Percentiles rank a stretch among this genome's conserved stretches.
Evolutionary conservation across 2,113 vertebrate species (phyloP).

Genomic region (Hippocampus zosterae): DNA sequence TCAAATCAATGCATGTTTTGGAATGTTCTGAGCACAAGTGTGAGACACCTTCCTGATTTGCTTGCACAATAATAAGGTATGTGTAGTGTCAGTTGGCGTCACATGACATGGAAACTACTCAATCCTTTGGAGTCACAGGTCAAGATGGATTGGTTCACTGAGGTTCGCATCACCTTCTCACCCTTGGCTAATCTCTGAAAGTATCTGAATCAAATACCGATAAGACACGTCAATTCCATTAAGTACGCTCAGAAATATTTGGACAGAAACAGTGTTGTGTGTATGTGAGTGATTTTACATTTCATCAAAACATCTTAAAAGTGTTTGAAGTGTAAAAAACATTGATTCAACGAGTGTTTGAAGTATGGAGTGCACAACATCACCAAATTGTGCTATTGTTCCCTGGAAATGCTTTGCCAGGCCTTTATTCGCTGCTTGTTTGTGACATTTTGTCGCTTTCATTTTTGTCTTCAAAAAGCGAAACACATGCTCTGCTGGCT

Average conservation of each 20-base stretch:
- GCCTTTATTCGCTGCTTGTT: no score
- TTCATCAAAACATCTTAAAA: background rate
- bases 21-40: background rate
- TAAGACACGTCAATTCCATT: background rate
- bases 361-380: no score
- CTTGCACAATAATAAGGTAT: background rate
- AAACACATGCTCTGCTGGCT: no score
- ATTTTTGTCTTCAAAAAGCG: no score
- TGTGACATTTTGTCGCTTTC: no score
- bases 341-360: no score
- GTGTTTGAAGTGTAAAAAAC: background rate
- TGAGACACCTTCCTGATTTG: background rate
- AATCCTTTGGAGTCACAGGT: background rate
- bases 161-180: background rate
- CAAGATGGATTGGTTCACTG: background rate
- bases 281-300: background rate
- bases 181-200: background rate
- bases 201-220: no score
- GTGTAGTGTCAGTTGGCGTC: background rate
- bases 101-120: background rate
- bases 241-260: no score
- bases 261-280: background rate
- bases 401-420: no score
- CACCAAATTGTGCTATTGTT: no score
- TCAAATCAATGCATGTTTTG: background rate